Evolutionary conservation across 2,797 vertebrate species (phyloP), one percentile per base, ranked within the genome.

Genomic region (Graptemys geographica): DNA sequence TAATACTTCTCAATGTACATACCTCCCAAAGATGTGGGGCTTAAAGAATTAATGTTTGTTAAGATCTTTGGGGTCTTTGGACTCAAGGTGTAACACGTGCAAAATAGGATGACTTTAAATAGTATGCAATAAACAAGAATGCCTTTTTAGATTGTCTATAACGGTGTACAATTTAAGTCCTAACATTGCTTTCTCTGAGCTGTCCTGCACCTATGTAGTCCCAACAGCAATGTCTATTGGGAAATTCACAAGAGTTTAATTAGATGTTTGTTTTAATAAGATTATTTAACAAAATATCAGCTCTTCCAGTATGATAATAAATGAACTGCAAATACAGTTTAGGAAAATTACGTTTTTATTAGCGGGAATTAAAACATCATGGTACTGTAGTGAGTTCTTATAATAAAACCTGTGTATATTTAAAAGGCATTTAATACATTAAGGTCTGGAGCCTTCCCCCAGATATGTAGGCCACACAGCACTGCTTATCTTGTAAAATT

Each of bases 211-310:
- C 90, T 93, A 96, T 90, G 84, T 37, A 47, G 87, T 91, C 59
- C 94, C 92, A 95, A 94, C 65, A 92, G 80, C 74, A 59, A 49
- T 57, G 84, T 82, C 96, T 94, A 81, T 95, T 0, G 83, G 94
- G 92, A 96, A 81, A 90, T 86, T 89, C 49, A 65, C 62, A 92
- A 95, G 62, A 93, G 86, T 53, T 62, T 90, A 96, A 96, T 95
- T 16, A 83, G 94, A 97, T 74, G 88, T 95, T 97, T 97, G 96
- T 96, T 96, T 94, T 96, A 97, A 89, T 81, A 95, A 96, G 76
- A 56, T 81, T 83, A 79, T 62, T 41, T 72, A 95, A 90, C 53
- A 95, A 91, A 94, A 91, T 92, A 88, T 52, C 81, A 72, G 90
- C 76, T 87, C 84, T 95, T 95, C 44, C 79, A 81, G 84, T 33